Evolutionary conservation across 2,888 invertebrate species (phyloP).

Genomic region (Campoletis raptor): DNA sequence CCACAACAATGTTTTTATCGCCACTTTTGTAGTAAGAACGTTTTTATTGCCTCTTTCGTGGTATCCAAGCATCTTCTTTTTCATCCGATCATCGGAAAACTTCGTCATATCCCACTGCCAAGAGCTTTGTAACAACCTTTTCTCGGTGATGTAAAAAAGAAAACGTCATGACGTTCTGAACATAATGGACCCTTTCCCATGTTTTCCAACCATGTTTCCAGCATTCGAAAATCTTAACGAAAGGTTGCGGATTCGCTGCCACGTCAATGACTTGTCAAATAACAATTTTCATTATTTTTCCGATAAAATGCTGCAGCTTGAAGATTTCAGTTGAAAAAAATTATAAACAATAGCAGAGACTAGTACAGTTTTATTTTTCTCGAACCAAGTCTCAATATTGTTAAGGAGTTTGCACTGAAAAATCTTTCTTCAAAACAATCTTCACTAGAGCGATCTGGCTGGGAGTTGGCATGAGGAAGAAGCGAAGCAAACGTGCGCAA

Average conservation of each 20-base stretch:
- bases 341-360: neutral
- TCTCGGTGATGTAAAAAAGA: neutral
- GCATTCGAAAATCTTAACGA: neutral
- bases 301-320: neutral
- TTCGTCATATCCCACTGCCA: neutral
- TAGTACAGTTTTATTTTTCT: neutral
- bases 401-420: neutral
- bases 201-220: neutral
- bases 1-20: constrained; percentile 6
- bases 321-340: neutral
- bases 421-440: neutral
- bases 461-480: neutral
- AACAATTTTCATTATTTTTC: neutral
- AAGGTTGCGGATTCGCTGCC: neutral
- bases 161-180: neutral
- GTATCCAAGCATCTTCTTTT: neutral
- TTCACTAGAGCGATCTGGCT: neutral
- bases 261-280: neutral
- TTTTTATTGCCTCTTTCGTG: constrained; percentile 6
- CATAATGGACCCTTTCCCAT: neutral
- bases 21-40: neutral
- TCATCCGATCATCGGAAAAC: constrained; percentile 3
- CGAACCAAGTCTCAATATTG: neutral
- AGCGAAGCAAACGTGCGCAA: no score
- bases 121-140: neutral